These are phyloP conservation scores for Colletes latitarsis DNA, from an alignment of 1,140 invertebrate genomes.

Conservation along the genomic window DNA sequence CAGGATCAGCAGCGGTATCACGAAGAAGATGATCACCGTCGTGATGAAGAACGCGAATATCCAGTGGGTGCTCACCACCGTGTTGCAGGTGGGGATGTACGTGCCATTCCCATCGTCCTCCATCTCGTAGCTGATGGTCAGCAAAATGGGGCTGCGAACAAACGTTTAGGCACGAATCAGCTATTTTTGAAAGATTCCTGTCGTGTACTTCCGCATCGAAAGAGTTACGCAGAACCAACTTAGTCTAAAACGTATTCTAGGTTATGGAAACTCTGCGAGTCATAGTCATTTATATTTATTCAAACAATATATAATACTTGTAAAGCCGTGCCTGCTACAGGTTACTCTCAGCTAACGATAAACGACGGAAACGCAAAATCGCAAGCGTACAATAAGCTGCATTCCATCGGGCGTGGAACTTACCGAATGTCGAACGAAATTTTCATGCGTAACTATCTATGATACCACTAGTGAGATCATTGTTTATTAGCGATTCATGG, in stretches of 20 bases:
- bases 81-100: constrained; percentile 87
- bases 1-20: constrained; percentile 90
- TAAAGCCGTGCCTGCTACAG: too few relatives aligned
- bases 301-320: too few relatives aligned
- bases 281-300: too few relatives aligned
- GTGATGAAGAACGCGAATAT: constrained; percentile 89
- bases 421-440: too few relatives aligned
- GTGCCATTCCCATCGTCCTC: constrained; percentile 87
- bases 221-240: too few relatives aligned
- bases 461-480: background rate
- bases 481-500: background rate
- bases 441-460: background rate
- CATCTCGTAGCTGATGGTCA: constrained; percentile 87
- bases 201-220: too few relatives aligned
- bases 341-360: background rate
- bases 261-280: too few relatives aligned
- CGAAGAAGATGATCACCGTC: constrained; percentile 91
- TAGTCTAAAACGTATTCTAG: too few relatives aligned
- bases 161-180: background rate
- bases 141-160: constrained; percentile 87
- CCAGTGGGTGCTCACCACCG: constrained; percentile 86
- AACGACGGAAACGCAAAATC: too few relatives aligned
- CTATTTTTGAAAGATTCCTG: background rate
- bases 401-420: background rate
- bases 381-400: background rate